These are phyloP conservation scores for Rachycentron canadum DNA, from an alignment of 2,797 vertebrate genomes.

Conservation along the genomic window DNA sequence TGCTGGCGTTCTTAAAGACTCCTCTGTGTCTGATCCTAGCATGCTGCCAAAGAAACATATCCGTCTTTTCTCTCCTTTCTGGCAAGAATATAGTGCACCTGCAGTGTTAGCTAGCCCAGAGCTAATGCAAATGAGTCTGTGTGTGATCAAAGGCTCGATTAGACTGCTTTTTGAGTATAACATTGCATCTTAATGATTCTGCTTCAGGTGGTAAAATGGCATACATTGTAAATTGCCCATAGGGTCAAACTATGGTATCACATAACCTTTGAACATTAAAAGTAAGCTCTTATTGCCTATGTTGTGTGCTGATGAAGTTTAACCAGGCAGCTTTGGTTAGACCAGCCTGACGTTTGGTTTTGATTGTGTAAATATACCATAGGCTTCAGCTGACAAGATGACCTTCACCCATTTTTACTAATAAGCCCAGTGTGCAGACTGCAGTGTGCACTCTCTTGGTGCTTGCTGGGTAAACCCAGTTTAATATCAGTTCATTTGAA, in stretches of 20 bases:
- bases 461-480: conserved; percentile 53
- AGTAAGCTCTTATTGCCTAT: conserved; percentile 27
- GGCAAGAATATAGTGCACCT: conserved; percentile 79
- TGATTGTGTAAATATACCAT: conserved; percentile 71
- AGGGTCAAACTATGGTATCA: conserved; percentile 63
- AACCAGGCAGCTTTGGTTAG: conserved; percentile 47
- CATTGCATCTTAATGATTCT: conserved; percentile 71
- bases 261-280: conserved; percentile 35
- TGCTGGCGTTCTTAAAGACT: conserved; percentile 64
- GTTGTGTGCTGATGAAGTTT: conserved; percentile 60
- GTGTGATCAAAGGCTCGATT: conserved; percentile 73
- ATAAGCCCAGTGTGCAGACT: conserved; percentile 47
- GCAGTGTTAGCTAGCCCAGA: conserved; percentile 66
- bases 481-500: conserved; percentile 46
- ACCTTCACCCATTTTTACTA: conserved; percentile 71
- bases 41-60: conserved; percentile 65
- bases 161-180: conserved; percentile 60
- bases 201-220: conserved; percentile 47
- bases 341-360: conserved; percentile 49
- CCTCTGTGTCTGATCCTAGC: conserved; percentile 68
- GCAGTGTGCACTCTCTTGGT: conserved; percentile 39
- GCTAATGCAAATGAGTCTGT: conserved; percentile 77
- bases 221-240: conserved; percentile 38
- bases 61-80: conserved; percentile 68
- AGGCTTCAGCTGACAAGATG: conserved; percentile 55